phyloP scores from a whole-genome alignment of 2,888 invertebrate species.

The Hirtodrosophila duncani region DNA sequence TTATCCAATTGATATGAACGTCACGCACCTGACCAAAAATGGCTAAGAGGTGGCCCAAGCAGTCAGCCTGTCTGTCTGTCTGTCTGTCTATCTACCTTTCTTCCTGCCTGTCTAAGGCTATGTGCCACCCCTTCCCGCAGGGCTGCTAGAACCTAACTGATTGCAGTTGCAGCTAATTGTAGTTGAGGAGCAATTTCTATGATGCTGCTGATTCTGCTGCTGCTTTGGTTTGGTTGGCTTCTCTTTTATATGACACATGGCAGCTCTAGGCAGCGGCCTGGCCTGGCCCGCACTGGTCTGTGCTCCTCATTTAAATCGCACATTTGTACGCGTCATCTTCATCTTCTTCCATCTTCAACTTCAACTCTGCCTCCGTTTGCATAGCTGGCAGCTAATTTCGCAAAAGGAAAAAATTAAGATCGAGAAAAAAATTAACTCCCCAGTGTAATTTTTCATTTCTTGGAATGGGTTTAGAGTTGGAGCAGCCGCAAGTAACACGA shows the following conservation, averaged over 20 bases:
- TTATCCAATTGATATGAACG: conserved; percentile 39
- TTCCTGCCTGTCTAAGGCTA: no score
- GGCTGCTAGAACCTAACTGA: no score
- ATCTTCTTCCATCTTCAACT: conserved; percentile 19
- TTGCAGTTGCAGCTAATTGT: no score
- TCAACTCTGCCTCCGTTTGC: conserved; percentile 14
- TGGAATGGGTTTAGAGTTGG: conserved; percentile 51
- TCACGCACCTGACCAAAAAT: conserved; percentile 40
- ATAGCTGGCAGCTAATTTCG: conserved; percentile 68
- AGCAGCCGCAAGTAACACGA: conserved; percentile 41
- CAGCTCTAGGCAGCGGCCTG: conserved; percentile 27
- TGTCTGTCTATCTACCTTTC: no score
- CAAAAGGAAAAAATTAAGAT: conserved; percentile 24
- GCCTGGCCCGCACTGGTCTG: no score
- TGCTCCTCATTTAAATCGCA: conserved; percentile 62
- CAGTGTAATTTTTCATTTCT: conserved; percentile 71
- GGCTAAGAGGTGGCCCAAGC: not conserved
- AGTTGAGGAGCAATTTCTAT: no score
- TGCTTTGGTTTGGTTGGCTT: conserved; percentile 3
- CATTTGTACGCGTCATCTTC: conserved; percentile 62
- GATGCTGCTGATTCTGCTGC: not conserved
- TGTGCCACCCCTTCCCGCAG: no score
- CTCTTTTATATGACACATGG: conserved; percentile 30
- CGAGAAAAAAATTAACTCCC: conserved; percentile 59
- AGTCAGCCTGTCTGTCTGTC: no score